Evolutionary conservation across 2,113 vertebrate species (phyloP).

Genomic region (Ailurus styani): DNA sequence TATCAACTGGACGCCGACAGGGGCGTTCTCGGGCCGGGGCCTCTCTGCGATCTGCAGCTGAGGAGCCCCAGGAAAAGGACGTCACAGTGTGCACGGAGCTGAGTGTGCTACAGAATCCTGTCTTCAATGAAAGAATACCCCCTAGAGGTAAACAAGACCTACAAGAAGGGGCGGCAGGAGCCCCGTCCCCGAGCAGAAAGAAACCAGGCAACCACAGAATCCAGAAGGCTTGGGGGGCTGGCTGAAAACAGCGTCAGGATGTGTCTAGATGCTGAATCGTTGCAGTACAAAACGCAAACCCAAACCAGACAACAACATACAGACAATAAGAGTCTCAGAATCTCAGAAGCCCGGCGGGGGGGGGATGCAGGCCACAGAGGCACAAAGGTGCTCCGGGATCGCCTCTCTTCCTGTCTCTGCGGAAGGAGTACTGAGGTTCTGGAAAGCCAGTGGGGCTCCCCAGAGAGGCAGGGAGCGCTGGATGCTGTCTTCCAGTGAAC

Average conservation of each 20-base stretch:
- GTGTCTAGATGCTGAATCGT: not conserved
- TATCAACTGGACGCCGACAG: not conserved
- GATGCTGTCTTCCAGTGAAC: not conserved
- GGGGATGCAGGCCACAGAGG: not conserved
- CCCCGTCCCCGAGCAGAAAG: not conserved
- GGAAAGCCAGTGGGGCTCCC: not conserved
- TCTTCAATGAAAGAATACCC: conserved; percentile 44
- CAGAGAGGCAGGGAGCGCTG: not conserved
- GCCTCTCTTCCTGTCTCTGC: not conserved
- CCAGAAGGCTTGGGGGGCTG: accelerated
- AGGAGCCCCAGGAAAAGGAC: not conserved
- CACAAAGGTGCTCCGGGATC: not conserved
- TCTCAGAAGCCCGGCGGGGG: not conserved
- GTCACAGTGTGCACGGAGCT: not conserved
- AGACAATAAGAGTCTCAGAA: not conserved
- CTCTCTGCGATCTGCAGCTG: not conserved
- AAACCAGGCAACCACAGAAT: not conserved
- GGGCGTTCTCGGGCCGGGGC: not conserved
- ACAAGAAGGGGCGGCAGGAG: not conserved
- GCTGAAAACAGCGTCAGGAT: not conserved
- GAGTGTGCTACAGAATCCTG: not conserved
- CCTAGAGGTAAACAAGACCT: conserved; percentile 29
- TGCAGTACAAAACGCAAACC: not conserved
- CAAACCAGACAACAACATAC: not conserved
- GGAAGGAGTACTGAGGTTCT: not conserved